These are phyloP conservation scores for Pollenia amentaria DNA, from an alignment of 2,888 invertebrate species.

Conservation along the genomic window DNA sequence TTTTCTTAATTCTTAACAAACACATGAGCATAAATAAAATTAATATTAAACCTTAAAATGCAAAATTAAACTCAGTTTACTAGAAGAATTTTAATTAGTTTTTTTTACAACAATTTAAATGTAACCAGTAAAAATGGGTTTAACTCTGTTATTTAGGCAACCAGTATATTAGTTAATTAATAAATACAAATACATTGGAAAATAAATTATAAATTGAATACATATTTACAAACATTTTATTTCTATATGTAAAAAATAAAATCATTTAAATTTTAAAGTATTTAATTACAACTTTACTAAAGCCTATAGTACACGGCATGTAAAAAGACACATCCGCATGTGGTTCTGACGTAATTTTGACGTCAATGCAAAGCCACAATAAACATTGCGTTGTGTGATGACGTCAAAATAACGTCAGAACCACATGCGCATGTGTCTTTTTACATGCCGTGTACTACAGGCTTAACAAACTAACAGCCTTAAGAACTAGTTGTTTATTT, in stretches of 20 bases:
- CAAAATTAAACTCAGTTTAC: conserved; percentile 2
- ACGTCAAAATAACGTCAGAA: too few relatives aligned
- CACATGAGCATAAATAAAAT: conserved; percentile 53
- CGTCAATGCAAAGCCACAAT: too few relatives aligned
- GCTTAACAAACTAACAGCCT: conserved; percentile 59
- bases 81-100: background rate
- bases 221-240: conserved; percentile 39
- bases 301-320: too few relatives aligned
- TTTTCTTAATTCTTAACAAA: conserved; percentile 56
- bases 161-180: background rate
- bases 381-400: too few relatives aligned
- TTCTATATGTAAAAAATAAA: background rate
- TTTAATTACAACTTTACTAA: conserved; percentile 14
- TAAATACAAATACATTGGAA: conserved; percentile 50
- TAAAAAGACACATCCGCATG: too few relatives aligned
- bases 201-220: conserved; percentile 53
- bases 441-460: too few relatives aligned
- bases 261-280: too few relatives aligned
- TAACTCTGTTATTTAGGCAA: too few relatives aligned
- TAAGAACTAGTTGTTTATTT: conserved; percentile 45
- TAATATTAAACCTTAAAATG: conserved; percentile 9
- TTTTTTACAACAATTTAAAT: conserved; percentile 15
- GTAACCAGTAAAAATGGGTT: conserved; percentile 1
- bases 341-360: too few relatives aligned
- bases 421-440: too few relatives aligned